A percentile compares a stretch with the other conserved stretches of the same genome.
Evolutionary conservation across 2,888 invertebrate species (phyloP).

Genomic region (Panzeria rudis): DNA sequence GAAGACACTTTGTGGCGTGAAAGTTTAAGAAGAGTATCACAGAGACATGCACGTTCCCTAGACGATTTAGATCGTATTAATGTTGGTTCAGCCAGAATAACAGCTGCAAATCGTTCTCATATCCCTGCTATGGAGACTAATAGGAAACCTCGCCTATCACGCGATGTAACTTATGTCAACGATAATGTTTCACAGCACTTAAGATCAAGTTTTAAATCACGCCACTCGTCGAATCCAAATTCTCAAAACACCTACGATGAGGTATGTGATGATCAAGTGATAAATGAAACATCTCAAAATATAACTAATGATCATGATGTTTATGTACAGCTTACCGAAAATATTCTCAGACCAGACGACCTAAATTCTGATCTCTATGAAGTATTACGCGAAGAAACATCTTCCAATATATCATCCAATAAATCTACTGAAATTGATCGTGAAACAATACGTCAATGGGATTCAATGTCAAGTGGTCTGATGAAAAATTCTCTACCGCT

Average conservation of each 20-base stretch:
- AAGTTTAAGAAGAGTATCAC: slow-evolving; percentile 90
- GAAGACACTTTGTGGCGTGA: slow-evolving; percentile 93
- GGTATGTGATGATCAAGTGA: slow-evolving; percentile 55
- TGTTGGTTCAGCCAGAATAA: slow-evolving; percentile 46
- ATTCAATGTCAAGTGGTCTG: slow-evolving; percentile 93
- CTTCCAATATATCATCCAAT: slow-evolving; percentile 81
- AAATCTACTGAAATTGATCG: slow-evolving; percentile 89
- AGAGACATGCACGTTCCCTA: slow-evolving; percentile 92
- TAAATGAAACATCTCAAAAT: slow-evolving; percentile 34
- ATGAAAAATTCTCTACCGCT: slow-evolving; percentile 84
- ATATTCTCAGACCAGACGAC: slow-evolving; percentile 51
- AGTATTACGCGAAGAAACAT: slow-evolving; percentile 82
- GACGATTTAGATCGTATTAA: slow-evolving; percentile 89
- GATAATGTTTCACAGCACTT: slow-evolving; percentile 86
- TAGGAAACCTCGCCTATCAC: slow-evolving; percentile 82
- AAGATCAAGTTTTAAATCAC: slow-evolving; percentile 76
- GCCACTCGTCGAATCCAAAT: slow-evolving; percentile 11
- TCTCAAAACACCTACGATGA: slow-evolving; percentile 51
- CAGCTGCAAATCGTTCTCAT: slow-evolving; percentile 14
- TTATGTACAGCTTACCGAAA: slow-evolving; percentile 79
- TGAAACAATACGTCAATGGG: slow-evolving; percentile 94
- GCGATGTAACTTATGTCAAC: slow-evolving; percentile 92
- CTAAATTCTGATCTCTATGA: slow-evolving; percentile 82
- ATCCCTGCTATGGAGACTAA: neutral
- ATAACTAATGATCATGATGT: slow-evolving; percentile 78